Evolutionary conservation across 1,140 invertebrate genomes (phyloP).

Genomic region (Doryteuthis pealeii): DNA sequence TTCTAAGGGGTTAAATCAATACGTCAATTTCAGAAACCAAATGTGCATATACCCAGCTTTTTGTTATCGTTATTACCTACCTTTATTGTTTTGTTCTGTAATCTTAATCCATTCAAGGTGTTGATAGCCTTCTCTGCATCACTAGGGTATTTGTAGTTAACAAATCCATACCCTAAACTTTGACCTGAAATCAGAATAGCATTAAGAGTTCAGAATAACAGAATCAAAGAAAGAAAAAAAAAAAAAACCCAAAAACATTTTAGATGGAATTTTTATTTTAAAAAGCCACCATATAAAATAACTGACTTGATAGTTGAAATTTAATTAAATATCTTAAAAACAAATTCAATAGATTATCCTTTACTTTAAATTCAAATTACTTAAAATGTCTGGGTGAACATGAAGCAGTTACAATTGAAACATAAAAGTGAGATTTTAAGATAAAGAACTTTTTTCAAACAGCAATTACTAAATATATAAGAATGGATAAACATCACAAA

Average conservation of each 20-base stretch:
- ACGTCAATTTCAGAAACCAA: background rate
- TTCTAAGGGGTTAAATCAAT: conserved; percentile 7
- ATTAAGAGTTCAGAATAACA: background rate
- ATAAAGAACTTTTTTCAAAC: too few species aligned
- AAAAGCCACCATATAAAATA: too few species aligned
- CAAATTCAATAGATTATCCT: too few species aligned
- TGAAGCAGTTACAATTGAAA: too few species aligned
- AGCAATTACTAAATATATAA: too few species aligned
- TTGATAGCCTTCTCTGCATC: conserved; percentile 98
- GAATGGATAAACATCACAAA: too few species aligned
- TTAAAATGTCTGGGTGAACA: too few species aligned
- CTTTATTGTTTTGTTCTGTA: conserved; percentile 99
- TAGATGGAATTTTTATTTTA: background rate
- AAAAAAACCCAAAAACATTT: too few species aligned
- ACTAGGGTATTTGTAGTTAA: conserved; percentile 95
- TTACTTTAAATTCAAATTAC: too few species aligned
- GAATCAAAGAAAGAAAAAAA: background rate
- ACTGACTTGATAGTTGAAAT: too few species aligned
- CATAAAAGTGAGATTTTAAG: too few species aligned
- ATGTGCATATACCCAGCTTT: background rate
- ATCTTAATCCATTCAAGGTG: conserved; percentile 91
- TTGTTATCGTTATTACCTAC: conserved; percentile 65
- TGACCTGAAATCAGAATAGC: conserved; percentile 75
- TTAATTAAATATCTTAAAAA: too few species aligned
- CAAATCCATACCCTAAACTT: conserved; percentile 98